phyloP scores from a whole-genome alignment of 2,888 invertebrate genomes.

The Amblyjoppa fuscipennis region DNA sequence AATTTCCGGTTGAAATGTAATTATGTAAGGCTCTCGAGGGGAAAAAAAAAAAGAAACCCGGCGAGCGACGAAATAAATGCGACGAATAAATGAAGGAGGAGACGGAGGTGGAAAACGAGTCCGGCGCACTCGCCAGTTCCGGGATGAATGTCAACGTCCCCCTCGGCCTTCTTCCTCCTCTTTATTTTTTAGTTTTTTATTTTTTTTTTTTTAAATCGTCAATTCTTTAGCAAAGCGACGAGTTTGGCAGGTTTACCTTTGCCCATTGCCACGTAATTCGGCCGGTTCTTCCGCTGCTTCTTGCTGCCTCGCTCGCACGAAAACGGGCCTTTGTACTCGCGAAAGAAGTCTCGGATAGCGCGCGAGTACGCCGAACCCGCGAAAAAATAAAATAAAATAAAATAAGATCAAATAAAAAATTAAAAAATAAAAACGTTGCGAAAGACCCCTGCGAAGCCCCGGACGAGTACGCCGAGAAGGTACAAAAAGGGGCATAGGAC shows the following conservation, averaged over 20 bases:
- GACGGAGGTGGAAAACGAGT: constrained; percentile 25
- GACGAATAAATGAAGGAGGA: constrained; percentile 37
- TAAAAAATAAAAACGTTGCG: neutral
- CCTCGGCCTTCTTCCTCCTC: constrained; percentile 7
- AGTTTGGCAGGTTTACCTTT: constrained; percentile 61
- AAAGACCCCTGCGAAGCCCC: neutral
- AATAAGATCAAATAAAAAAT: neutral
- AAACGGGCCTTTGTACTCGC: constrained; percentile 20
- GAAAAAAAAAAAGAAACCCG: constrained; percentile 32
- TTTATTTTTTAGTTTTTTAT: constrained; percentile 19
- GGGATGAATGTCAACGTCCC: constrained; percentile 61
- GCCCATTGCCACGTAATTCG: constrained; percentile 31
- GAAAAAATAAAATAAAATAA: neutral
- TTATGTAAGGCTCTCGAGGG: constrained; percentile 20
- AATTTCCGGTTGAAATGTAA: constrained; percentile 32
- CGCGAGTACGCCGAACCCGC: too few species aligned
- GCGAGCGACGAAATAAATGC: constrained; percentile 26
- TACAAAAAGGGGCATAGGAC: constrained; percentile 15
- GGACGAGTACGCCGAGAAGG: neutral
- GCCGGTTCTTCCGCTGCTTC: constrained; percentile 25
- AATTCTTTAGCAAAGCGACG: constrained; percentile 51
- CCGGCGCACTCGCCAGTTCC: constrained; percentile 48
- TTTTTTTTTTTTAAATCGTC: neutral
- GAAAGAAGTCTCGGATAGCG: too few species aligned
- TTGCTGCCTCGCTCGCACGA: constrained; percentile 11